Evolutionary conservation across 2,797 vertebrate genomes (phyloP), one percentile per base, ranked within the genome.

Genomic region (Borostomias antarcticus): DNA sequence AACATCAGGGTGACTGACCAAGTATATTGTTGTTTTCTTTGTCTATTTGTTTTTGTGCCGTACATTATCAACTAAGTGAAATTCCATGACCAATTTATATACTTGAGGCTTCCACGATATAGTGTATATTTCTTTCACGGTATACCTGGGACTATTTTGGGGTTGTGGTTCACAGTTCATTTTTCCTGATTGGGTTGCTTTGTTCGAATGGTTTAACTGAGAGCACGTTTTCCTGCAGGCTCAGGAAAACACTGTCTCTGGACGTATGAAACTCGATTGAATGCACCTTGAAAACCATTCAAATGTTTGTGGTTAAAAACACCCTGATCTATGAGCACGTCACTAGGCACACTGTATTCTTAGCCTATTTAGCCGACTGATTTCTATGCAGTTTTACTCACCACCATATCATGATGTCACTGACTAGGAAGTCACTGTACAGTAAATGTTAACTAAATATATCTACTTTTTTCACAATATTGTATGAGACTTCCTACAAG

Each of bases 191-290:
- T 28, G 6, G 64, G 40, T 64, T 78, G 62, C 62, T 69, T 58
- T 53, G 70, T 76, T 74, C 62, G 64, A 65, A 9, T 26, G 58
- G 59, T 72, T 58, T 43, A 15, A 40, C 45, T 62, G 58, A 74
- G 65, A 67, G 64, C 66, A 53, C 50, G 62, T 62, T 69, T 74
- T 91, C 91, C 92, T 90, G 92, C 91, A 78, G 92, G 92, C 71
- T 84, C 90, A 45, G 92, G 91, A 92, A 82, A 72, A 30, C 61
- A 51, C 75, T 61, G 45, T 15, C 32, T 78, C 66, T 3, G 4
- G 1, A 8, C 54, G 25, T 57, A 64, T 32, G 43, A 28, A 62
- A 53, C 33, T 61, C 40, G 1, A 50, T 8, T 61, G 25, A 48
- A 61, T 63, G 72, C 71, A 81, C 72, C 62, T 81, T 79, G 35